A percentile compares a stretch with the other conserved stretches of the same genome.
phyloP scores from a whole-genome alignment of 2,113 vertebrate genomes.

The Cryptotis parvus region DNA sequence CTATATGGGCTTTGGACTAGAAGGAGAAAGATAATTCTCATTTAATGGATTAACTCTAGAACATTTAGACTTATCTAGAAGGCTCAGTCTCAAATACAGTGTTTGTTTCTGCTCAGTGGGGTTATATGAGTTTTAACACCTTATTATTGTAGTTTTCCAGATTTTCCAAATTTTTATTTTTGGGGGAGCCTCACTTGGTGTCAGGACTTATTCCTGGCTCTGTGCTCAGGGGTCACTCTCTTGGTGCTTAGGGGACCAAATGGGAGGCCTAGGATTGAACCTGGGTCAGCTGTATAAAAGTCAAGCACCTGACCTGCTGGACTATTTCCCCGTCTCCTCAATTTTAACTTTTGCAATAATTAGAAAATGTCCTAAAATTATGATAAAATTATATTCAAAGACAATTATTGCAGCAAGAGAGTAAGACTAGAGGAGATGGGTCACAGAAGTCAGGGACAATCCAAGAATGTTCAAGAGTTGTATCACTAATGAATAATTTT shows the following conservation, averaged over 20 bases:
- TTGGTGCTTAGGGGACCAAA: too few relatives aligned
- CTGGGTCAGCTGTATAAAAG: too few relatives aligned
- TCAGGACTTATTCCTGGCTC: too few relatives aligned
- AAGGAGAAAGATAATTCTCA: neutral
- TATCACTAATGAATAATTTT: neutral
- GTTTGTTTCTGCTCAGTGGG: neutral
- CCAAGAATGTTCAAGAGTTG: neutral
- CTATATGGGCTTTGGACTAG: neutral
- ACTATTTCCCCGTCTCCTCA: too few relatives aligned
- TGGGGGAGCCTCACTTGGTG: too few relatives aligned
- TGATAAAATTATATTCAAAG: neutral
- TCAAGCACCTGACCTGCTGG: too few relatives aligned
- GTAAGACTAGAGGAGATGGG: neutral
- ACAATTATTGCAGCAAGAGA: neutral
- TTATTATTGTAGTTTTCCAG: neutral
- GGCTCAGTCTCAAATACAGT: neutral
- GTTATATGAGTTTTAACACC: neutral
- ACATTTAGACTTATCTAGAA: neutral
- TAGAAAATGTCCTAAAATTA: neutral
- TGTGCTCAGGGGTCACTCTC: too few relatives aligned
- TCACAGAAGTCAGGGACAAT: neutral
- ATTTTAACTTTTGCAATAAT: constrained; percentile 9
- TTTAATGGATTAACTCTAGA: neutral
- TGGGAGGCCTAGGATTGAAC: too few relatives aligned
- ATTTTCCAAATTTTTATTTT: constrained; percentile 36